Percentiles rank a stretch among this genome's conserved stretches.
Conservation (phyloP, 2,113 vertebrate genomes). For the Peromyscus polionotus region DNA sequence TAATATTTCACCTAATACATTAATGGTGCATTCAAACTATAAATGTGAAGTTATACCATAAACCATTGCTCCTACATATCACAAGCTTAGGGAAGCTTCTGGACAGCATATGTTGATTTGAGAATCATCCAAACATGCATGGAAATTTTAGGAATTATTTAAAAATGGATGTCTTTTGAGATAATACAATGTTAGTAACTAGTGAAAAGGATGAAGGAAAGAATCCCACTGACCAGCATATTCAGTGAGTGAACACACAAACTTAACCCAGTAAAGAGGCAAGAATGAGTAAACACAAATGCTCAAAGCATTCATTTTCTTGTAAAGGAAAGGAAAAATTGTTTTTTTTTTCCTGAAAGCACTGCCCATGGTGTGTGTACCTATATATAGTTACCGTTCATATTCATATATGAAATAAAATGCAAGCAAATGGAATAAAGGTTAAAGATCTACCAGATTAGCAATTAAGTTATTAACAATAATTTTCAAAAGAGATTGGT, state of each 20-base stretch:
- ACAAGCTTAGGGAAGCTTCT: background rate
- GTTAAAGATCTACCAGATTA: background rate
- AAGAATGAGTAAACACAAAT: background rate
- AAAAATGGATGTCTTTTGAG: background rate
- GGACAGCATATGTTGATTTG: background rate
- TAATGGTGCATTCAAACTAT: background rate
- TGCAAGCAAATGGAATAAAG: background rate
- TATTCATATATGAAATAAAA: background rate
- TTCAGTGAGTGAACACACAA: background rate
- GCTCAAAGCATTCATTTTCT: background rate
- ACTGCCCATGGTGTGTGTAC: background rate
- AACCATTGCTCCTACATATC: background rate
- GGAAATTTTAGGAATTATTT: background rate
- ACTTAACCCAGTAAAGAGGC: background rate
- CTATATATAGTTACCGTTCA: background rate
- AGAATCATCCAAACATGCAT: background rate
- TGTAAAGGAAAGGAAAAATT: background rate
- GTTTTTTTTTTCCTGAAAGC: background rate
- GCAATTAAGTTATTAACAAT: background rate
- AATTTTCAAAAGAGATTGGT: background rate
- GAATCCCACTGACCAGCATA: background rate
- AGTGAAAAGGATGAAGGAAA: background rate
- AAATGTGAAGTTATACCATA: background rate
- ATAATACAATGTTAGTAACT: conserved; percentile 30
- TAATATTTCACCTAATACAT: background rate